Conservation (phyloP, 2,113 vertebrate species). For the western clawed frog (Xenopus tropicalis) region UCB_Xtro_10.0 CM004452.2:30009001-30009500, state of each 20-base stretch:
- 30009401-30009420: too few species aligned
- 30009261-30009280: slow-evolving; percentile 5
- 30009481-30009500: too few species aligned
- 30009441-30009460: too few species aligned
- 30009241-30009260: slow-evolving; percentile 7
- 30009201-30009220: slow-evolving; percentile 8
- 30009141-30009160: slow-evolving; percentile 13
- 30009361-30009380: neutral
- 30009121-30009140: slow-evolving; percentile 36
- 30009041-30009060: slow-evolving; percentile 42
- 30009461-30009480: too few species aligned
- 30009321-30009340: neutral
- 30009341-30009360: neutral
- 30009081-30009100: slow-evolving; percentile 28
- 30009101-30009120: slow-evolving; percentile 8
- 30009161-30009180: slow-evolving; percentile 12
- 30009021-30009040: slow-evolving; percentile 27
- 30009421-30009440: too few species aligned
- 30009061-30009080: slow-evolving; percentile 30
- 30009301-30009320: neutral
- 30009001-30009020: slow-evolving; percentile 8
- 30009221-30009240: slow-evolving; percentile 15
- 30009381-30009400: too few species aligned
- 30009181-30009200: slow-evolving; percentile 14
- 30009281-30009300: slow-evolving; percentile 6